Evolutionary conservation across 2,888 invertebrate genomes (phyloP).

Genomic region (Tenthredo livida): DNA sequence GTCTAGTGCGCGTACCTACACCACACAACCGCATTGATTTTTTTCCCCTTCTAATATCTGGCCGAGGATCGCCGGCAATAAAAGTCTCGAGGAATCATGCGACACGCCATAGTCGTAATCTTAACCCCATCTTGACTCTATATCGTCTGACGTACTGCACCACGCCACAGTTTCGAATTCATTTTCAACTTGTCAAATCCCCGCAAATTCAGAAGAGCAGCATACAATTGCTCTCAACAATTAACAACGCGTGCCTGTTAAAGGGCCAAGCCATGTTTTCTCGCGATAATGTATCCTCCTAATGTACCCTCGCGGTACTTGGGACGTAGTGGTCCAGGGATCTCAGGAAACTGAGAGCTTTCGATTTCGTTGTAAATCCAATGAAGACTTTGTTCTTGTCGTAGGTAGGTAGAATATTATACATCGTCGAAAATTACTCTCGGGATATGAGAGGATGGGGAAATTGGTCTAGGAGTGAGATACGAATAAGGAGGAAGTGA

Average conservation of each 20-base stretch:
- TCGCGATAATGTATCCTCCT: not conserved
- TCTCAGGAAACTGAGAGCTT: not conserved
- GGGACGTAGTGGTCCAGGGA: conserved; percentile 15
- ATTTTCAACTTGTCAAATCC: not conserved
- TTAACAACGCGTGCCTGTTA: conserved; percentile 36
- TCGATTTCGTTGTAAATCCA: not conserved
- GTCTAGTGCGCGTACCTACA: conserved; percentile 32
- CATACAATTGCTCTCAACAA: conserved; percentile 22
- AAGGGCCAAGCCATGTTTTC: conserved; percentile 31
- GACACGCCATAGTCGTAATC: conserved; percentile 68
- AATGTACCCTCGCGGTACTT: conserved; percentile 6
- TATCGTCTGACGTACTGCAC: conserved; percentile 37
- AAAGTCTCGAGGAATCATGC: conserved; percentile 75
- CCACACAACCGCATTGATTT: conserved; percentile 48
- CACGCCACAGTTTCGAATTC: conserved; percentile 27
- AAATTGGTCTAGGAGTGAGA: conserved; percentile 19
- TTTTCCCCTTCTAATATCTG: conserved; percentile 43
- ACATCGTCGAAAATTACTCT: conserved; percentile 5
- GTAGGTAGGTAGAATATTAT: conserved; percentile 4
- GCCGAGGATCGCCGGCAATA: conserved; percentile 68
- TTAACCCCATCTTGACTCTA: conserved; percentile 47
- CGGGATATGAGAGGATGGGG: not conserved
- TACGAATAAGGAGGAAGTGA: not conserved
- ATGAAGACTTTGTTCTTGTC: conserved; percentile 33
- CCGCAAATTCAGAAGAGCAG: not conserved